phyloP scores from a whole-genome alignment of 2,797 vertebrate species.

The Lepus townsendii region DNA sequence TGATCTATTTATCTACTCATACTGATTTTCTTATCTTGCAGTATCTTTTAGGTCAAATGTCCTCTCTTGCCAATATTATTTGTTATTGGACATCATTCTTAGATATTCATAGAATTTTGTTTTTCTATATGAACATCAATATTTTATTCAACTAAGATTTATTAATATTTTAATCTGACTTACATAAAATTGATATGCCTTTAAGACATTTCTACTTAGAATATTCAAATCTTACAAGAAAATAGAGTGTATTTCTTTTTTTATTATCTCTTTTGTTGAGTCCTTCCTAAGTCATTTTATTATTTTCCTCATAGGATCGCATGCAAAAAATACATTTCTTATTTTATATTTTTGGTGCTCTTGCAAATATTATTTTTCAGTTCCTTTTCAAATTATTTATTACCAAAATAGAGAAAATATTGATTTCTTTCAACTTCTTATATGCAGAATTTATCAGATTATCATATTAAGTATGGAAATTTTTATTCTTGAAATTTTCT shows the following conservation, averaged over 20 bases:
- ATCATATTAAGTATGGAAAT: neutral
- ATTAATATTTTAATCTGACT: neutral
- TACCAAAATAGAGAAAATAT: neutral
- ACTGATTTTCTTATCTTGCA: neutral
- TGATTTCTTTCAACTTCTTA: conserved; percentile 21
- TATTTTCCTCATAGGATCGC: neutral
- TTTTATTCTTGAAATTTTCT: neutral
- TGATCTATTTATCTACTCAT: neutral
- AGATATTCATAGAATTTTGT: neutral
- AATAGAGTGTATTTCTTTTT: neutral
- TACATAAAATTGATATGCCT: neutral
- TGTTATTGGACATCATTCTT: neutral
- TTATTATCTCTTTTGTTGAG: neutral
- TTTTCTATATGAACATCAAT: neutral
- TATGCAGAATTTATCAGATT: neutral
- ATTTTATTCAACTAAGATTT: neutral
- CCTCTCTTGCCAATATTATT: neutral
- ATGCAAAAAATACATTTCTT: neutral
- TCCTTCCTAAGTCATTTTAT: neutral
- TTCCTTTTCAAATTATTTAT: conserved; percentile 21
- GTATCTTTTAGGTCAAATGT: neutral
- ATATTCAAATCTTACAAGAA: neutral
- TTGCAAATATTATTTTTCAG: neutral
- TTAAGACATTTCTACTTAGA: neutral
- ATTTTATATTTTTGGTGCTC: neutral